Base-by-base conservation (phyloP, 2,113 vertebrate genomes). In the Laticauda laticaudata region DNA sequence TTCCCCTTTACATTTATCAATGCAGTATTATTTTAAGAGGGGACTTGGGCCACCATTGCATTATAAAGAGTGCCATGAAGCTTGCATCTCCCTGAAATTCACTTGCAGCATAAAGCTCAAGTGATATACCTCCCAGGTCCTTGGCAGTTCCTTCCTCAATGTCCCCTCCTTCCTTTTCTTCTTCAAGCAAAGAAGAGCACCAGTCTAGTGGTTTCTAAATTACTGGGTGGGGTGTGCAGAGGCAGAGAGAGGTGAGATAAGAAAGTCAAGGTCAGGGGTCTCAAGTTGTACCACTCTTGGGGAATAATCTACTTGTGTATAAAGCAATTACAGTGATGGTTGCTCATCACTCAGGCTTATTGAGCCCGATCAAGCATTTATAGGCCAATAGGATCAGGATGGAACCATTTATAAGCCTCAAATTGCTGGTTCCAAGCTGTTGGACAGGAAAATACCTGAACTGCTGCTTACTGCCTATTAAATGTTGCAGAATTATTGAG, bases 401-500 rank as follows among this genome's bases (percentile, higher is more conserved):
- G 57, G 59, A 90, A 59, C 88, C 85, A 92, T 92, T 92, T 92
- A 87, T 94, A 94, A 88, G 81, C 88, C 51, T 75, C 69, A 53
- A 56, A 64, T 87, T 8, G 88, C 91, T 87, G 85, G 88, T 92
- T 94, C 91, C 93, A 94, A 90, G 88, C 93, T 81, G 91, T 55
- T 92, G 93, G 91, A 75, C 88, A 90, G 91, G 93, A 94, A 92
- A 92, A 94, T 90, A 92, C 93, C 88, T 87, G 93, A 92, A 64
- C 91, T 64, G 88, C 93, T 92, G 92, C 94, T 69, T 87, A 92
- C 93, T 39, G 2, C 85, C 55, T 8, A 0, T 91, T 88, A 89
- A 48, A 92, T 48, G 7, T 12, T 0, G 10, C 0, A 5, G 93
- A 93, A 93, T 34, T 0, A 15, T 88, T 61, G 94, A 93, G 89